Evolutionary conservation across 2,113 vertebrate species (phyloP).

Genomic region (Rhodinocichla rosea): DNA sequence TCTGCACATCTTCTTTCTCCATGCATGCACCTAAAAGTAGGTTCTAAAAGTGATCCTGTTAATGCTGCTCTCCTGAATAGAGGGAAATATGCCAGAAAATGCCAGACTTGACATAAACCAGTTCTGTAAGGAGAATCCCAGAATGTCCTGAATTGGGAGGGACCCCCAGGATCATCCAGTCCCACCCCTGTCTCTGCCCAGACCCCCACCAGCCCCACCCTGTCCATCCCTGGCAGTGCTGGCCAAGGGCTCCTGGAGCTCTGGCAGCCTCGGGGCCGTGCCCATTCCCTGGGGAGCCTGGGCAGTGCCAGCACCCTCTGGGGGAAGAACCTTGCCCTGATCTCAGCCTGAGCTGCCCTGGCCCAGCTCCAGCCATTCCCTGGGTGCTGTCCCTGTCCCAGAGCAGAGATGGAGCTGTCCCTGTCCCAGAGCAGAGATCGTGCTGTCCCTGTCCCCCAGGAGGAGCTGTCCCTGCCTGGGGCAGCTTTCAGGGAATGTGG

Average conservation of each 20-base stretch:
- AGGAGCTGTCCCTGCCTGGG: neutral
- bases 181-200: rapidly evolving
- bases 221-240: neutral
- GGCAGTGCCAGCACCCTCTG: neutral
- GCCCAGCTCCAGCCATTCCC: neutral
- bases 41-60: neutral
- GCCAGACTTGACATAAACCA: neutral
- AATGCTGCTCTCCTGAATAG: neutral
- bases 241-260: neutral
- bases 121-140: neutral
- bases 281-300: neutral
- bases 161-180: rapidly evolving
- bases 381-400: neutral
- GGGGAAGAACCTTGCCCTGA: neutral
- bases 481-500: neutral
- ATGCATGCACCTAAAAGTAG: neutral
- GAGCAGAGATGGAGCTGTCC: neutral
- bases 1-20: neutral
- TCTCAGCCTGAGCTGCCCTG: neutral
- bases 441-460: neutral
- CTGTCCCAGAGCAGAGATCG: neutral
- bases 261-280: neutral
- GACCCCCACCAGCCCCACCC: neutral
- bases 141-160: neutral
- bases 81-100: neutral